Percentiles rank a stretch among this genome's conserved stretches.
Conservation (phyloP, 2,888 invertebrate species). For the Eristalis arbustorum region DNA sequence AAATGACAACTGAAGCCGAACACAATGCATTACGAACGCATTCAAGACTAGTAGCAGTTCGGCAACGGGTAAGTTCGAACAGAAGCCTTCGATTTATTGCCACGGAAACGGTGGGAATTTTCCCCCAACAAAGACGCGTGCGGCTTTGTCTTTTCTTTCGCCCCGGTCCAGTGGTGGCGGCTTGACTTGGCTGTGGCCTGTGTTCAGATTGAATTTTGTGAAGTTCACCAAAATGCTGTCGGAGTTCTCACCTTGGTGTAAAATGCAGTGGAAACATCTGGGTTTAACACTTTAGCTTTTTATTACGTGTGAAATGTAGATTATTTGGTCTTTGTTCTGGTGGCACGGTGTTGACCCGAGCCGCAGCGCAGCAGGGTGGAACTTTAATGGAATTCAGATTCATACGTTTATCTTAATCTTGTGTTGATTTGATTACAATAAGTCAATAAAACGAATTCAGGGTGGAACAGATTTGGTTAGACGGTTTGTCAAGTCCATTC, state of each 20-base stretch:
- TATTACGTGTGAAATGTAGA: constrained; percentile 58
- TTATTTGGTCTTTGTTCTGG: constrained; percentile 40
- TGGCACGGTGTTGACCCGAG: constrained; percentile 16
- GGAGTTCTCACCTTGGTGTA: constrained; percentile 38
- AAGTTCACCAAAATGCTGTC: background rate
- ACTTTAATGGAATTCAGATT: constrained; percentile 34
- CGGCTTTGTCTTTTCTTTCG: background rate
- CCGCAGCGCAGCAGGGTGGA: constrained; percentile 20
- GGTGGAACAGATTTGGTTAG: constrained; percentile 41
- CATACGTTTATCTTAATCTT: constrained; percentile 19
- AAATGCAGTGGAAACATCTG: constrained; percentile 26
- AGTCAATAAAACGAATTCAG: constrained; percentile 35
- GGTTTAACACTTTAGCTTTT: constrained; percentile 53
- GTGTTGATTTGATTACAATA: constrained; percentile 40
- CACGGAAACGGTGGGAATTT: constrained; percentile 17
- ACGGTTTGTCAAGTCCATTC: background rate
- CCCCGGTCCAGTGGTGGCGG: background rate
- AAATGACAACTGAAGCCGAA: background rate
- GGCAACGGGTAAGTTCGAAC: constrained; percentile 4
- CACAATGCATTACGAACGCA: background rate
- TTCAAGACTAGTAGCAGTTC: constrained; percentile 2
- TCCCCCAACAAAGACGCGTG: background rate
- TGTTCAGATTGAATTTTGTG: constrained; percentile 18
- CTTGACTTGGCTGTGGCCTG: background rate
- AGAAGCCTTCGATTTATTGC: constrained; percentile 23